Percentiles rank a stretch among this genome's conserved stretches.
These are phyloP conservation scores for Sphaerolaimus hirsutus DNA, from an alignment of 2,888 invertebrate genomes.

Conservation along the genomic window DNA sequence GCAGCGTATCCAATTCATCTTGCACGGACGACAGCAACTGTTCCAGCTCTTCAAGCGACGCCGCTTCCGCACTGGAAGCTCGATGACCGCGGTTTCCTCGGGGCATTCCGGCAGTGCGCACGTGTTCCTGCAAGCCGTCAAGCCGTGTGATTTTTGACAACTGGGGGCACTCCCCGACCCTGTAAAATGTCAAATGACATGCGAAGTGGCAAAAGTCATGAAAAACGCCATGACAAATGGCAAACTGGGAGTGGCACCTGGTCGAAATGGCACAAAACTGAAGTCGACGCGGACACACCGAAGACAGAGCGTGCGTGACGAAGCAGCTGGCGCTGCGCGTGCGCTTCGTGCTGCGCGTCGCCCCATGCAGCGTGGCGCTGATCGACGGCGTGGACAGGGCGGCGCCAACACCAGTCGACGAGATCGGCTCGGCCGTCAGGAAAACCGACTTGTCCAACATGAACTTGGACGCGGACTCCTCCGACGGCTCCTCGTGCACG, in stretches of 20 bases:
- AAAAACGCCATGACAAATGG: not conserved
- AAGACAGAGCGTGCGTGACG: no score
- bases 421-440: no score
- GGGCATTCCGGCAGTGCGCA: no score
- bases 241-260: not conserved
- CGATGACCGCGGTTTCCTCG: not conserved
- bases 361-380: no score
- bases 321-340: no score
- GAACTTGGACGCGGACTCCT: no score
- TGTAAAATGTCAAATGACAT: not conserved
- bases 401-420: not conserved
- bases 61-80: not conserved
- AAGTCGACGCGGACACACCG: no score
- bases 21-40: constrained; percentile 9
- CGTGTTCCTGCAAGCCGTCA: no score
- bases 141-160: no score
- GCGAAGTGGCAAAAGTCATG: not conserved
- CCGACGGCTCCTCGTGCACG: no score
- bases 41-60: constrained; percentile 10
- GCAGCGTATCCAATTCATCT: constrained; percentile 9
- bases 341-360: not conserved
- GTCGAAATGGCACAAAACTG: no score
- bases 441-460: no score
- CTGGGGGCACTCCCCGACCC: not conserved
- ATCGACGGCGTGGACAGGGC: not conserved